Evolutionary conservation across 2,888 invertebrate genomes (phyloP).

Genomic region (Acronicta psi): DNA sequence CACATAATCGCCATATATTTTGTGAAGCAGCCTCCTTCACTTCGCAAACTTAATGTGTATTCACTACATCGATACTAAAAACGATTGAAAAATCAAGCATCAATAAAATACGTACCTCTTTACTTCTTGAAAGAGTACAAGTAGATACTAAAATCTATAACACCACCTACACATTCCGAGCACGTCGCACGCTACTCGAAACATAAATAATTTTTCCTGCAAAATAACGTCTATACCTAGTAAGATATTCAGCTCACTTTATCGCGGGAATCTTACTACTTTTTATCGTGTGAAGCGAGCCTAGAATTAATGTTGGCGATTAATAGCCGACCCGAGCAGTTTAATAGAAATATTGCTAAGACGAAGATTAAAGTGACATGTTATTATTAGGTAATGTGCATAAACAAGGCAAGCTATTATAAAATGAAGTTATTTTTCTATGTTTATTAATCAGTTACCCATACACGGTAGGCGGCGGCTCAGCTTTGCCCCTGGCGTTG

Average conservation of each 20-base stretch:
- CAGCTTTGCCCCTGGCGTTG: no score
- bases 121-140: slow-evolving; percentile 30
- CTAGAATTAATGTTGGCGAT: slow-evolving; percentile 46
- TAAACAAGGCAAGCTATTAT: no score
- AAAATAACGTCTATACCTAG: slow-evolving; percentile 45
- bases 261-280: slow-evolving; percentile 36
- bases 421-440: no score
- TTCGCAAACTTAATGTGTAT: background rate
- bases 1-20: no score
- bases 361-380: background rate
- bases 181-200: slow-evolving; percentile 39
- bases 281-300: slow-evolving; percentile 29
- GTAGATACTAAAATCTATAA: slow-evolving; percentile 45
- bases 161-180: slow-evolving; percentile 27
- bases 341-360: slow-evolving; percentile 71
- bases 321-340: slow-evolving; percentile 58
- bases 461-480: no score
- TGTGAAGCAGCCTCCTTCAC: no score
- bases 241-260: slow-evolving; percentile 41
- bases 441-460: no score
- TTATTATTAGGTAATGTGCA: no score
- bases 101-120: background rate
- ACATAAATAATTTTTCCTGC: slow-evolving; percentile 49
- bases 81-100: background rate
- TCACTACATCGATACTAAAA: background rate